These are phyloP conservation scores for Eurystomus glaucurus DNA, from an alignment of 2,797 vertebrate species.

Conservation along the genomic window DNA sequence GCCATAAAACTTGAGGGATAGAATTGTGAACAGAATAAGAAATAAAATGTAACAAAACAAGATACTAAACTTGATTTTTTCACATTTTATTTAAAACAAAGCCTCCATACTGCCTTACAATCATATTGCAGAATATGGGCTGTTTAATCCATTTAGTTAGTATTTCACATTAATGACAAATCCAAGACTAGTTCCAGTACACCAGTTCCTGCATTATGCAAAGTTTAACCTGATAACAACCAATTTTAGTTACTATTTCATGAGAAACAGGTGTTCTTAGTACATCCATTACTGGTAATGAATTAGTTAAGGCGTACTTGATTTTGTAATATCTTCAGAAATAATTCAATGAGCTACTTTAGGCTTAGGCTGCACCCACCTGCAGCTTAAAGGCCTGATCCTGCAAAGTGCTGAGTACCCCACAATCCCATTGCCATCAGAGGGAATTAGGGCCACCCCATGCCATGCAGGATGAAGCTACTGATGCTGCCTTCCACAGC, in stretches of 20 bases:
- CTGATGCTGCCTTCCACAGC: background rate
- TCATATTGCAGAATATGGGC: background rate
- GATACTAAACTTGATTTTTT: constrained; percentile 66
- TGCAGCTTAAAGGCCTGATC: constrained; percentile 13
- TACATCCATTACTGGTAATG: constrained; percentile 24
- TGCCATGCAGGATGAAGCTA: background rate
- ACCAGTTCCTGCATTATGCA: constrained; percentile 26
- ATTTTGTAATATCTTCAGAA: constrained; percentile 68
- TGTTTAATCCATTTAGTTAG: constrained; percentile 13
- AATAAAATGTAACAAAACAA: constrained; percentile 66
- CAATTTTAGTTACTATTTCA: constrained; percentile 37
- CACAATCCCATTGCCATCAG: background rate
- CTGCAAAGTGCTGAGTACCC: background rate
- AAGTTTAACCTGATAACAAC: constrained; percentile 39
- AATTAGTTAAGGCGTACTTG: constrained; percentile 9
- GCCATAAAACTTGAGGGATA: constrained; percentile 48
- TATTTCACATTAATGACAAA: constrained; percentile 47
- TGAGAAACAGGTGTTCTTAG: constrained; percentile 14
- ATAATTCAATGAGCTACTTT: constrained; percentile 32
- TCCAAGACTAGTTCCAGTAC: constrained; percentile 20
- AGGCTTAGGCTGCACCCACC: background rate
- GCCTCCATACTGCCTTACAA: constrained; percentile 63
- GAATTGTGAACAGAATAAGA: constrained; percentile 55
- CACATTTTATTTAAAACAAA: constrained; percentile 69
- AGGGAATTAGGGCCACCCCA: background rate